Conservation (phyloP, 2,113 vertebrate species). For the Lutjanus erythropterus region DNA sequence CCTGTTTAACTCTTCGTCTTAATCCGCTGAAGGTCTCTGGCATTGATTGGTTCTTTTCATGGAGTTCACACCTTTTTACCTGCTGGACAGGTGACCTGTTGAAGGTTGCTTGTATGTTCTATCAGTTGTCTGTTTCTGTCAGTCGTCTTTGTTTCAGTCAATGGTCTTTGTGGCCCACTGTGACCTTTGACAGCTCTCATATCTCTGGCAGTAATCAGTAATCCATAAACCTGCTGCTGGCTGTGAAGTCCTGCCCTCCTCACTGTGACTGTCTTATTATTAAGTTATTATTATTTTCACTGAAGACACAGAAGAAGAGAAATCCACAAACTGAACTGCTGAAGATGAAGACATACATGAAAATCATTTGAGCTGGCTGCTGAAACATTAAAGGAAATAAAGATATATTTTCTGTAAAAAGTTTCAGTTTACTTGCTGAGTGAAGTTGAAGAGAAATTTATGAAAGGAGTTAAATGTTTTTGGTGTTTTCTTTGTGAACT, state of each 20-base stretch:
- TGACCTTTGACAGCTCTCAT: constrained; percentile 46
- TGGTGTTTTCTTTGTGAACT: too few relatives aligned
- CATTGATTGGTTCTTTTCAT: background rate
- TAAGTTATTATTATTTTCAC: background rate
- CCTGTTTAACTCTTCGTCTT: background rate
- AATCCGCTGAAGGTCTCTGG: background rate
- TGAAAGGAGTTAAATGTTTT: too few relatives aligned
- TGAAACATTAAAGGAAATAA: too few relatives aligned
- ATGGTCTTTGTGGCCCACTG: background rate
- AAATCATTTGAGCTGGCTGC: too few relatives aligned
- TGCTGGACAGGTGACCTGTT: background rate
- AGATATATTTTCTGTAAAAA: too few relatives aligned
- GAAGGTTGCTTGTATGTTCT: background rate
- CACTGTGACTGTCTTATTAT: background rate
- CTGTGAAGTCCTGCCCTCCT: constrained; percentile 2
- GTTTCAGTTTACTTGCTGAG: too few relatives aligned
- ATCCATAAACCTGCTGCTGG: constrained; percentile 28
- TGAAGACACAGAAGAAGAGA: background rate
- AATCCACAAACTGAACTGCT: background rate
- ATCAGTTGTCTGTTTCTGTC: background rate
- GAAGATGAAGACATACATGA: background rate
- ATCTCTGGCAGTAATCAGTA: constrained; percentile 29
- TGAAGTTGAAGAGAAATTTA: too few relatives aligned
- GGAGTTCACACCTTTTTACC: background rate
- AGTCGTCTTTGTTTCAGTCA: background rate